Base-by-base conservation (phyloP, 2,113 vertebrate genomes). In the Natator depressus region DNA sequence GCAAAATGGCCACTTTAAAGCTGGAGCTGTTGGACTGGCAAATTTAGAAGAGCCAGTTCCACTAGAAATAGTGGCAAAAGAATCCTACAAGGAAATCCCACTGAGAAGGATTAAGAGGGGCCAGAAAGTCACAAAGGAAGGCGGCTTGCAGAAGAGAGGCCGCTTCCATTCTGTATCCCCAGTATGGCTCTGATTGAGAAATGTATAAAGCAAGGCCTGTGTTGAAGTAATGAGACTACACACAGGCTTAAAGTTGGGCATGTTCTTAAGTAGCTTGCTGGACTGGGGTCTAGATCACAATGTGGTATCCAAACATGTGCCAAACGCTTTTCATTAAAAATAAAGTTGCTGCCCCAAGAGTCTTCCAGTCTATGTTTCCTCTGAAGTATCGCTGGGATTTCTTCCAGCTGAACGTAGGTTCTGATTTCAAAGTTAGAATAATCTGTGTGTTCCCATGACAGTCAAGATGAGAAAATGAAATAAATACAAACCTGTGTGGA, bases 301-400 rank as follows among this genome's bases (percentile, higher is more conserved):
- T 0, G 5, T 38, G 5, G 59, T 1, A 35, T 5, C 50, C 72
- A 65, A 54, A 62, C 5, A 1, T 0, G 1, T 38, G n/a, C 31
- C 27, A 1, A 3, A 42, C 5, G 22, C 8, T n/a, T 20, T 22
- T 42, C 20, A 38, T 72, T 38, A 38, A 72, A 72, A 5, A 17
- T 72, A 38, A 38, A 38, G 35, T 38, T 22, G 35, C n/a, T 20
- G 31, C 10, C 69, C 38, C 20, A 22, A 38, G 69, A 42, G 20
- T 75, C 69, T 42, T 42, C n/a, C 20, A 75, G 8, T 75, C 69
- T 42, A 22, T 42, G 35, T 42, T 75, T 38, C n/a, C n/a, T 75
- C 19, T 38, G 59, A 62, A 62, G 27, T 35, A 62, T 62, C 10
- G 19, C 2, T 75, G 38, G 22, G 42, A 9, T 75, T 22, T 42